Percentiles rank a stretch among this genome's conserved stretches.
Evolutionary conservation across 2,113 vertebrate species (phyloP).

Genomic region (Aspidoscelis tigris): DNA sequence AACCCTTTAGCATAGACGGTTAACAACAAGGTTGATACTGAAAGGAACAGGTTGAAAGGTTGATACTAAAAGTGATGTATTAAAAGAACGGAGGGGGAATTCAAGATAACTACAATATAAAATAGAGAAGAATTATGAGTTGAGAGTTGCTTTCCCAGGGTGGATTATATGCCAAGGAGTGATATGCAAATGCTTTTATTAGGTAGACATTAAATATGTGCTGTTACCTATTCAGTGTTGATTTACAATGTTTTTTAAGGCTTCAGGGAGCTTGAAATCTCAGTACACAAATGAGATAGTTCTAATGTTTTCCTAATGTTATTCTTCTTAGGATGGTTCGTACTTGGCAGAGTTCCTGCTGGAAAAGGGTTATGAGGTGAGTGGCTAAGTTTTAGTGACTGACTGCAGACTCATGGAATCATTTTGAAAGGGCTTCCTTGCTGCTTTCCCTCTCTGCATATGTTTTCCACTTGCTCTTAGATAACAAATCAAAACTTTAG

Average conservation of each 20-base stretch:
- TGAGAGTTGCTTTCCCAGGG: constrained; percentile 3
- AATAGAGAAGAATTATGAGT: background rate
- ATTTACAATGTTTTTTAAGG: background rate
- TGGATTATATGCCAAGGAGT: background rate
- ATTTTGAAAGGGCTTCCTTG: constrained; percentile 71
- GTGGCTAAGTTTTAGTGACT: constrained; percentile 79
- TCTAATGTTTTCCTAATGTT: constrained; percentile 66
- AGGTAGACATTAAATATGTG: constrained; percentile 30
- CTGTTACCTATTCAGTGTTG: background rate
- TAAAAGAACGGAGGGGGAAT: background rate
- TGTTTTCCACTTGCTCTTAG: constrained; percentile 89
- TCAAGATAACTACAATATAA: background rate
- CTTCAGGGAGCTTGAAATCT: constrained; percentile 17
- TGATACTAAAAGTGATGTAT: background rate
- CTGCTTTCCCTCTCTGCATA: constrained; percentile 67
- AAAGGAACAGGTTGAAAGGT: background rate
- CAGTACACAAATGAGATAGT: constrained; percentile 14
- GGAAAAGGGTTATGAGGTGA: constrained; percentile 96
- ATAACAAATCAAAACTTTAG: constrained; percentile 88
- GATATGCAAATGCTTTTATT: constrained; percentile 5
- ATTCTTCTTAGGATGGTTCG: constrained; percentile 91
- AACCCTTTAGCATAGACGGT: no score
- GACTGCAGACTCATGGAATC: constrained; percentile 76
- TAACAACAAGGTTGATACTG: background rate
- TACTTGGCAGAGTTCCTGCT: constrained; percentile 98